Evolutionary conservation across 2,797 vertebrate genomes (phyloP).

Genomic region (Sebastes reedi): DNA sequence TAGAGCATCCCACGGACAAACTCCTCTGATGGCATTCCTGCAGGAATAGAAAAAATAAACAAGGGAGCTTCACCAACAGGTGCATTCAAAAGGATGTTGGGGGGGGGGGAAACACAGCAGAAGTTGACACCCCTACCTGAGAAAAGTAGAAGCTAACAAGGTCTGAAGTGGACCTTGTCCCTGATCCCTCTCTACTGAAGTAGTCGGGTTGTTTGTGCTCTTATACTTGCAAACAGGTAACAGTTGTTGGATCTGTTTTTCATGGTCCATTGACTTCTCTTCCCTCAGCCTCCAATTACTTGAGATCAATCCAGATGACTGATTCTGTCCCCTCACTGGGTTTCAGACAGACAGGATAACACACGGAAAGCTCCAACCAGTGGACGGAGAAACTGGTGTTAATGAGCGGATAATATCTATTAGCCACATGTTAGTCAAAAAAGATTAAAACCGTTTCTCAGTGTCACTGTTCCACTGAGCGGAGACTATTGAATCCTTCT

Average conservation of each 20-base stretch:
- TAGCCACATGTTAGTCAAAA: conserved; percentile 13
- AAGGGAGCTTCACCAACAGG: background rate
- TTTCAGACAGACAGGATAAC: conserved; percentile 46
- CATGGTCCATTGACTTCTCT: conserved; percentile 73
- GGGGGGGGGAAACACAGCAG: no score
- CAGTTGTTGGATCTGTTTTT: conserved; percentile 52
- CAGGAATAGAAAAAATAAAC: background rate
- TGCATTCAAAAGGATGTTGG: background rate
- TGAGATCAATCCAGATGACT: conserved; percentile 80
- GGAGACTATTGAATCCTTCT: background rate
- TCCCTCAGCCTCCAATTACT: conserved; percentile 77
- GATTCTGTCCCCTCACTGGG: conserved; percentile 56
- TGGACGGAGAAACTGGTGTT: background rate
- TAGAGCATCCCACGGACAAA: conserved; percentile 76
- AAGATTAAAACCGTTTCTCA: conserved; percentile 34
- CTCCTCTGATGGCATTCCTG: conserved; percentile 66
- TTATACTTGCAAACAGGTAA: conserved; percentile 70
- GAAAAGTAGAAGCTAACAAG: background rate
- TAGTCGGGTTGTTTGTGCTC: conserved; percentile 46
- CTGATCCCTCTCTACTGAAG: conserved; percentile 29
- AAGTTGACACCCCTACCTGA: conserved; percentile 33
- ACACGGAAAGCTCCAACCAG: conserved; percentile 17
- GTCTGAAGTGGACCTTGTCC: conserved; percentile 29
- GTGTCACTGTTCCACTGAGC: background rate
- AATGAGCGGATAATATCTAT: conserved; percentile 15